These are phyloP conservation scores for Stratiomys singularior DNA, from an alignment of 2,888 invertebrate species.

Conservation along the genomic window DNA sequence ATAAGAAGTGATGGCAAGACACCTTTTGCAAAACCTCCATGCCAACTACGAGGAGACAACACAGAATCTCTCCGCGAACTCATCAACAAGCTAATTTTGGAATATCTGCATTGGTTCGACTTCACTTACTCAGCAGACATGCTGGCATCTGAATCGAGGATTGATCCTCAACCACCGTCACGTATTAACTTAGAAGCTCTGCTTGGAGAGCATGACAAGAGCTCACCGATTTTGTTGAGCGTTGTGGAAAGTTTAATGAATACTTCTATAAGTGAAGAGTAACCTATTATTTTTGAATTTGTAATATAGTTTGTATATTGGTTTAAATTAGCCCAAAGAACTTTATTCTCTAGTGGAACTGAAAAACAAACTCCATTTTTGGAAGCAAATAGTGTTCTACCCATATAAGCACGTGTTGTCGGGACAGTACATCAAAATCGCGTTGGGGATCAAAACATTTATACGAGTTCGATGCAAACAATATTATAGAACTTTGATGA, in stretches of 20 bases:
- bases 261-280: no score
- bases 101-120: slow-evolving; percentile 47
- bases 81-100: slow-evolving; percentile 44
- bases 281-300: no score
- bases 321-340: no score
- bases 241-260: slow-evolving; percentile 14
- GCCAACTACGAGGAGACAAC: background rate
- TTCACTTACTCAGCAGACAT: slow-evolving; percentile 41
- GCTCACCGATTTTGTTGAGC: slow-evolving; percentile 15
- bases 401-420: no score
- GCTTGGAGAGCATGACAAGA: slow-evolving; percentile 16
- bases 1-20: slow-evolving; percentile 23
- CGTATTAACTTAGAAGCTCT: slow-evolving; percentile 8
- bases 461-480: no score
- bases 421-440: no score
- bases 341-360: no score
- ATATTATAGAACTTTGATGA: no score
- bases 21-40: background rate
- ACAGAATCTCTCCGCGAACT: slow-evolving; percentile 1
- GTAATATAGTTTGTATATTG: no score
- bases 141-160: slow-evolving; percentile 43
- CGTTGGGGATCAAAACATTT: no score
- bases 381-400: no score
- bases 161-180: slow-evolving; percentile 8
- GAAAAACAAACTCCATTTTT: no score